These are phyloP conservation scores for Adrianichthys oophorus DNA, from an alignment of 2,797 vertebrate species.

Conservation along the genomic window DNA sequence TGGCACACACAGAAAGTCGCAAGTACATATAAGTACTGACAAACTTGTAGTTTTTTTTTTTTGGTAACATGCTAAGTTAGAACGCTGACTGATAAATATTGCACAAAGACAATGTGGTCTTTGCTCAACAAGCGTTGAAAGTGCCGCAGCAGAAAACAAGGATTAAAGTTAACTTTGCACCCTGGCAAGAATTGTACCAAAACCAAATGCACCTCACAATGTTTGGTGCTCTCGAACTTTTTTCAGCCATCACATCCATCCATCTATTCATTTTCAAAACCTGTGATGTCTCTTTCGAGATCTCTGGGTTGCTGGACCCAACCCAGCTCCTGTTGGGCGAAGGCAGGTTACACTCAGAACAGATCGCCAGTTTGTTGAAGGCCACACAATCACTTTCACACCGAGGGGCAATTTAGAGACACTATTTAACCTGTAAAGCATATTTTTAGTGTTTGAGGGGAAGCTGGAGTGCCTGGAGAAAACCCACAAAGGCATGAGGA, in stretches of 20 bases:
- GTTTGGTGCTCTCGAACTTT: slow-evolving; percentile 41
- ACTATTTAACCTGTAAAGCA: too few species aligned
- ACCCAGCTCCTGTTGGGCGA: too few species aligned
- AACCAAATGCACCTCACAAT: slow-evolving; percentile 19
- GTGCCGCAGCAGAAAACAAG: slow-evolving; percentile 22
- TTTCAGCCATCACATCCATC: slow-evolving; percentile 5
- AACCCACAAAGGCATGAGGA: too few species aligned
- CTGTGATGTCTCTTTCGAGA: too few species aligned
- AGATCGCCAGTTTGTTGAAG: too few species aligned
- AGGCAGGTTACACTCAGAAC: too few species aligned
- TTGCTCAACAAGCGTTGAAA: slow-evolving; percentile 37
- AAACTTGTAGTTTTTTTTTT: slow-evolving; percentile 31
- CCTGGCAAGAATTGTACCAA: slow-evolving; percentile 23
- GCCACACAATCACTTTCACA: too few species aligned
- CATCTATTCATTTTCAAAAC: too few species aligned
- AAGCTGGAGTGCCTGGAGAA: too few species aligned
- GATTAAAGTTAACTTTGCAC: slow-evolving; percentile 29
- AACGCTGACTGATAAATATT: slow-evolving; percentile 37
- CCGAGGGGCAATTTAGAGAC: too few species aligned
- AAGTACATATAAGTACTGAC: slow-evolving; percentile 21
- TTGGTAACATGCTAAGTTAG: slow-evolving; percentile 26
- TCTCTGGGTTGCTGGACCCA: too few species aligned
- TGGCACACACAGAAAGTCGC: slow-evolving; percentile 23
- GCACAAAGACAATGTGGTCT: slow-evolving; percentile 33
- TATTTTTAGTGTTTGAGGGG: too few species aligned